Base-by-base conservation (phyloP, 1,140 invertebrate genomes). In the Zophobas morio region DNA sequence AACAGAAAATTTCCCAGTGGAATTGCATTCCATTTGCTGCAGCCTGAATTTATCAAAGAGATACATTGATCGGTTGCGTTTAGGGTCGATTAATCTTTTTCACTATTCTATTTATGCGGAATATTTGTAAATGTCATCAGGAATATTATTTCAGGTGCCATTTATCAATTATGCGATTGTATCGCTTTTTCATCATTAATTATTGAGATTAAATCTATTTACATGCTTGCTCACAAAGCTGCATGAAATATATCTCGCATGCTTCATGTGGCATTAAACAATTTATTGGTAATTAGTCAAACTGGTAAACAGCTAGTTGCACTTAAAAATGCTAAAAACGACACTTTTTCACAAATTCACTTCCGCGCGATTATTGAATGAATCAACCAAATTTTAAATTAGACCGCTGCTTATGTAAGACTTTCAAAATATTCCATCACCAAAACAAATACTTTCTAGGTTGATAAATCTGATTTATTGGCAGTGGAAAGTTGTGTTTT, bases 1-100 rank as follows among this genome's bases (percentile, higher is more conserved):
- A 60, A 77, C 81, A 72, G 78, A 74, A 78, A 79, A 82, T 82
- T 80, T 82, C 81, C 81, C 81, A 70, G 49, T 74, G 81, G 79
- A 79, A 82, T 80, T 79, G 76, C 77, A 79, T 79, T 79, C 78
- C 75, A 79, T 78, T 79, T 76, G 75, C 60, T 66, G 57, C 46
- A 42, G 70, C 72, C 77, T 63, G 74, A 78, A 78, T 75, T 78
- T 78, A 75, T 75, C 73, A 75, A 75, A 74, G 33, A 56, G 60
- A 66, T 75, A 56, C 72, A 78, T 66, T 71, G 77, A 78, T 78
- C 60, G 51, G 72, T 70, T 49, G 57, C 49, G 66, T 78, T 78
- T 75, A 78, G 77, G 49, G 36, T 42, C 74, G 63, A 78, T 78
- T 78, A 51, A 75, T 78, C 73, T 75, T 75, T 78, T 78, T 75